Evolutionary conservation across 2,797 vertebrate species (phyloP).

Genomic region (Crax fasciolata): DNA sequence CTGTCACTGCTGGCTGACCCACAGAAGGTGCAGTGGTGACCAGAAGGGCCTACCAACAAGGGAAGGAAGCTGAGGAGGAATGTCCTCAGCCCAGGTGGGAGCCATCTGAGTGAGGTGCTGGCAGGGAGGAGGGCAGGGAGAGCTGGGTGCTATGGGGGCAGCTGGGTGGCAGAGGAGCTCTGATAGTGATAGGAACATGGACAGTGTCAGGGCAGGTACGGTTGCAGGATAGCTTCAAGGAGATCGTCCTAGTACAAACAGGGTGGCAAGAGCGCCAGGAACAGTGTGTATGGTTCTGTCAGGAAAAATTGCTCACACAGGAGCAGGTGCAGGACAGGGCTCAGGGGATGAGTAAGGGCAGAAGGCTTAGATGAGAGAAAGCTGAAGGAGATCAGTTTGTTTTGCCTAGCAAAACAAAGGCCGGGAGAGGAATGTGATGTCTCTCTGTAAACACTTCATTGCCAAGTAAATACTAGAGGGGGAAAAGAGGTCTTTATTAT

Average conservation of each 20-base stretch:
- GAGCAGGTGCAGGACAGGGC: constrained; percentile 29
- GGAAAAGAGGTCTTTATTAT: constrained; percentile 6
- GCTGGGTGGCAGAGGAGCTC: neutral
- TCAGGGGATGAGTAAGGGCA: neutral
- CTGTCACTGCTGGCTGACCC: neutral
- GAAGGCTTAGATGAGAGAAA: neutral
- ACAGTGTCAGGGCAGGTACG: neutral
- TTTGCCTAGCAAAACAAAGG: constrained; percentile 12
- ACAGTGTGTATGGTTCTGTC: neutral
- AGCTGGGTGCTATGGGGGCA: neutral
- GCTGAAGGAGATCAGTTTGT: neutral
- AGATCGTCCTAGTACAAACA: neutral
- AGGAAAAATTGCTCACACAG: neutral
- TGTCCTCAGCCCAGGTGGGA: neutral
- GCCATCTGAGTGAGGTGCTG: neutral
- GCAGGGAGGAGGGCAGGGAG: neutral
- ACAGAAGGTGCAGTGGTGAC: neutral
- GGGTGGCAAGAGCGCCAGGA: neutral
- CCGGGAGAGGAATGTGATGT: neutral
- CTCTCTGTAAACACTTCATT: constrained; percentile 18
- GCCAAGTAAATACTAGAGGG: constrained; percentile 8
- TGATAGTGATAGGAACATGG: neutral
- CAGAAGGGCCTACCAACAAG: neutral
- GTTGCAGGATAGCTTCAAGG: neutral
- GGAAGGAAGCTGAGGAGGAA: neutral